Base-by-base conservation (phyloP, 2,113 vertebrate genomes). In the Cairina moschata region DNA sequence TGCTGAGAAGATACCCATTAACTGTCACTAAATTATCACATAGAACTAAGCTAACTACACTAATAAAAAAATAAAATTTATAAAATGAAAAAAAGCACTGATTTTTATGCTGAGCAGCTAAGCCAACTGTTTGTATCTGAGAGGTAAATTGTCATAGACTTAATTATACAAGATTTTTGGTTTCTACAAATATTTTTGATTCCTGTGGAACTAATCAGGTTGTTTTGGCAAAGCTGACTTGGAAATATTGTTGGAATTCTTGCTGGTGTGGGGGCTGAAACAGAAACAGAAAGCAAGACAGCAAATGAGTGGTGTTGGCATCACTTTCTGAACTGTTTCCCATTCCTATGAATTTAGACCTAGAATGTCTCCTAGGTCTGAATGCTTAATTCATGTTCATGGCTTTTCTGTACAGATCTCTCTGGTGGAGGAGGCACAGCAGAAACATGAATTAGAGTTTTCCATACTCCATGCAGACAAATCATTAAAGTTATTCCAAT, bases 221-320 rank as follows among this genome's bases (percentile, higher is more conserved):
- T 8, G 18, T 22, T 42, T 44, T 44, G 63, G 38, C 40, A 66
- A 31, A 44, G 63, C 28, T 44, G 28, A 66, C 40, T 66, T 66
- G 63, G 40, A 66, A 66, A 44, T 40, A 40, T 66, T 66, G 13
- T 56, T 56, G 28, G 16, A 56, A 17, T 8, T 63, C 13, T n/a
- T 46, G 32, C 20, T 66, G 8, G 6, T 52, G 16, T 2, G 23
- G 15, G 1, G 56, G 5, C 4, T 72, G 40, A 83, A 75, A 20
- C 5, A 12, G 26, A 83, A 26, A 40, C 4, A 5, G 13, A 77
- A 34, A 20, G 6, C 34, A 58, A 79, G 5, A 16, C 62, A 90
- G 12, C 0, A 6, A 66, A 7, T 14, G 13, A 76, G 13, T 34
- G 7, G 0, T 17, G 1, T 21, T 32, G 29, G 4, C 17, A 63